Evolutionary conservation across 2,113 vertebrate species (phyloP).

Genomic region (Plestiodon gilberti): DNA sequence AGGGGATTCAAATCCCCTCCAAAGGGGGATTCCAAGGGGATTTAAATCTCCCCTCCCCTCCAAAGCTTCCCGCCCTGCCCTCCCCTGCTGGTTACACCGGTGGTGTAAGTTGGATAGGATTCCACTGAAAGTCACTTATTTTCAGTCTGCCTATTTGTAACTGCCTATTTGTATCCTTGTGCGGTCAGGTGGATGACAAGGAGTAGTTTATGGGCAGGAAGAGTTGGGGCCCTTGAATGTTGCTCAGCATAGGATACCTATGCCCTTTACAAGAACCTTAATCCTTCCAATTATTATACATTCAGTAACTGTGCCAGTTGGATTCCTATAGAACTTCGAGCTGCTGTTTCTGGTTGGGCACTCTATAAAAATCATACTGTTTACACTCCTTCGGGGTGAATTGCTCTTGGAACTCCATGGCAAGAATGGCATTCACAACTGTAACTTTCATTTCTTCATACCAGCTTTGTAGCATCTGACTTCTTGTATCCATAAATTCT

Average conservation of each 20-base stretch:
- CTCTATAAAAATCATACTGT: neutral
- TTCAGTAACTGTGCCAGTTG: rapidly evolving
- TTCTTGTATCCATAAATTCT: neutral
- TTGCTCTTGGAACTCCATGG: neutral
- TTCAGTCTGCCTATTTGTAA: neutral
- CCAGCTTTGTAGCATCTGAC: neutral
- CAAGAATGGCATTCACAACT: neutral
- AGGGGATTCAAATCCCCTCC: too few species aligned
- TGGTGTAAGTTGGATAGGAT: too few species aligned
- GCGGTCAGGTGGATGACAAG: neutral
- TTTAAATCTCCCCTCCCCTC: too few species aligned
- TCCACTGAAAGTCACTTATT: too few species aligned
- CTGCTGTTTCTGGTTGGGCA: neutral
- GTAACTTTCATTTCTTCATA: neutral
- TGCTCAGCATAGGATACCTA: neutral
- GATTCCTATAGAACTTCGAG: neutral
- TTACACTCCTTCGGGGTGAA: conserved; percentile 17
- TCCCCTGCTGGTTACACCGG: too few species aligned
- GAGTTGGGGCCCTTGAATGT: neutral
- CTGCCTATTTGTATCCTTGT: neutral
- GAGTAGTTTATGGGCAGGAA: neutral
- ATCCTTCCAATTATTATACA: neutral
- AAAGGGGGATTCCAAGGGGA: too few species aligned
- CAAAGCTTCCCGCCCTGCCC: too few species aligned
- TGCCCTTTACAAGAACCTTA: neutral